A percentile compares a stretch with the other conserved stretches of the same genome.
Evolutionary conservation across 64 coral and sea anemone genomes (phyloP).

Genomic region (Montipora sp.): DNA sequence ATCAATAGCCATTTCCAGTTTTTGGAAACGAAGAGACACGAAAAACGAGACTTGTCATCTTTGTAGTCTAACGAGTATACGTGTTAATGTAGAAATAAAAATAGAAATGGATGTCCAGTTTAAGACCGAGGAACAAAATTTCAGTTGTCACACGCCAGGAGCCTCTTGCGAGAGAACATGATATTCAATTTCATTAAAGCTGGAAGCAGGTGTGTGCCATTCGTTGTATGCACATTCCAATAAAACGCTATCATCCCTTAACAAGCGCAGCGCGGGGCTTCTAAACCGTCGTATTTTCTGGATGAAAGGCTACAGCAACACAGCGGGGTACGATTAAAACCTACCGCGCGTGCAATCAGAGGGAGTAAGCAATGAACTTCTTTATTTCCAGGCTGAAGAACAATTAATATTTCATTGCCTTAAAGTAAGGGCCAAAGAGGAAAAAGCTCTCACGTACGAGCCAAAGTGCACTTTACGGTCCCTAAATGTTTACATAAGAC

Average conservation of each 20-base stretch:
- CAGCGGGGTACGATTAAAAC: constrained; percentile 10
- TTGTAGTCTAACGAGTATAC: not conserved
- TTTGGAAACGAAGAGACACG: not conserved
- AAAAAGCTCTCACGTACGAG: not conserved
- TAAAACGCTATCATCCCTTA: constrained; percentile 20
- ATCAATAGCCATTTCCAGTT: not conserved
- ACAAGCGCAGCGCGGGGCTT: constrained; percentile 18
- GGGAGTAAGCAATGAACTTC: not conserved
- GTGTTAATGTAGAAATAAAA: not conserved
- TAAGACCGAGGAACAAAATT: not conserved
- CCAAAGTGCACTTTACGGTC: constrained; percentile 12
- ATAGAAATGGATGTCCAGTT: not conserved
- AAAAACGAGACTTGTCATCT: not conserved
- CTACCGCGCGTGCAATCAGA: not conserved
- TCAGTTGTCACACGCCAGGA: constrained; percentile 11
- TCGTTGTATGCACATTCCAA: constrained; percentile 31
- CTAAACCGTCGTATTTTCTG: not conserved
- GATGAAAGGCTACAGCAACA: constrained; percentile 19
- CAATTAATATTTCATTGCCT: constrained; percentile 17
- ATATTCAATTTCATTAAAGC: constrained; percentile 41
- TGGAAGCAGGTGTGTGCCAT: not conserved
- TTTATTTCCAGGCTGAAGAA: not conserved
- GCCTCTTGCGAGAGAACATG: not conserved
- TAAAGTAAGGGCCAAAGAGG: not conserved
- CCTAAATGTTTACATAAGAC: constrained; percentile 35